phyloP scores from a whole-genome alignment of 1,140 invertebrate genomes.

The Melipona quadrifasciata region DNA sequence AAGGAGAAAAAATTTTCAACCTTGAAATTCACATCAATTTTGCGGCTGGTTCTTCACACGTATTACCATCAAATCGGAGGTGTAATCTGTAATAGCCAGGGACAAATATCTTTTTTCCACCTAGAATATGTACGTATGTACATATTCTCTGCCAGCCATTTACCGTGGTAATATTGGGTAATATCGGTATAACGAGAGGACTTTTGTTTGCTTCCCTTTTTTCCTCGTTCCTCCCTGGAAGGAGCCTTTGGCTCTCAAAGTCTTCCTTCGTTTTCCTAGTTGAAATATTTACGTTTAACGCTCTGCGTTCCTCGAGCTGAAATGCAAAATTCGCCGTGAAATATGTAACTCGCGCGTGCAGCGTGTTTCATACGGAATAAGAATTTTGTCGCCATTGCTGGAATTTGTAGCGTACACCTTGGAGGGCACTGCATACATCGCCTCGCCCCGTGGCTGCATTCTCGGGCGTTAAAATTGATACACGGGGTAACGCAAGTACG shows the following conservation, averaged over 20 bases:
- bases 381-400: background rate
- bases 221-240: background rate
- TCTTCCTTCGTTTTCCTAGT: too few relatives aligned
- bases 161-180: too few relatives aligned
- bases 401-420: background rate
- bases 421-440: background rate
- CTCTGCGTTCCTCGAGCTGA: background rate
- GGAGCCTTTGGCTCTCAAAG: too few relatives aligned
- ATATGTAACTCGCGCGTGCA: background rate
- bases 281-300: background rate
- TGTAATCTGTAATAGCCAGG: too few relatives aligned
- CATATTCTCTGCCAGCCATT: background rate
- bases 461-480: slow-evolving; percentile 18
- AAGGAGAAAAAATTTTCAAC: too few relatives aligned
- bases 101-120: too few relatives aligned
- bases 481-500: background rate
- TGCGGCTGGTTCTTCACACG: too few relatives aligned
- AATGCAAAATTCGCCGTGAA: background rate
- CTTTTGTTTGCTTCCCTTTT: background rate
- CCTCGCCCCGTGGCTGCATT: background rate
- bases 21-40: too few relatives aligned
- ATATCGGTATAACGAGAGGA: slow-evolving; percentile 15
- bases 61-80: too few relatives aligned
- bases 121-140: too few relatives aligned
- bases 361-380: background rate